Percentiles rank a stretch among this genome's conserved stretches.
Conservation (phyloP, 2,888 invertebrate genomes). For the Perithous albicinctus region DNA sequence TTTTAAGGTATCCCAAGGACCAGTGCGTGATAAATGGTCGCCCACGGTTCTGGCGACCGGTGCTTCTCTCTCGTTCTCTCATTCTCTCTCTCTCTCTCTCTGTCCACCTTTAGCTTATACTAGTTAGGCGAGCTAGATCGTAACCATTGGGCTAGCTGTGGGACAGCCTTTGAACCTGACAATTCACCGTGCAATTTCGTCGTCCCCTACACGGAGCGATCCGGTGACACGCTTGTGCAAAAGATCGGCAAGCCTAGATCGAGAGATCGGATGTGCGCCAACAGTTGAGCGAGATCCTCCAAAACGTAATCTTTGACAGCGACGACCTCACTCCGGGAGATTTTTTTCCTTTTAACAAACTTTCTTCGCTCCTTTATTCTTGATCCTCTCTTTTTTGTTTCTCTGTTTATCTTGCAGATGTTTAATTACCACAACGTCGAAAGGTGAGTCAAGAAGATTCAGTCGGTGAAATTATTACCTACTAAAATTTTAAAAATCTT, state of each 20-base stretch:
- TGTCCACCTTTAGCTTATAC: slow-evolving; percentile 34
- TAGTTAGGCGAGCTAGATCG: slow-evolving; percentile 9
- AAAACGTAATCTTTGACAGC: slow-evolving; percentile 55
- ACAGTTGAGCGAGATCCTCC: slow-evolving; percentile 32
- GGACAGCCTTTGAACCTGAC: slow-evolving; percentile 31
- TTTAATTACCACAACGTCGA: slow-evolving; percentile 18
- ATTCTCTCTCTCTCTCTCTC: no score
- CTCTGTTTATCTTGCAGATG: slow-evolving; percentile 14
- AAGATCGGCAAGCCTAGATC: slow-evolving; percentile 53
- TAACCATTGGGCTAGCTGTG: neutral
- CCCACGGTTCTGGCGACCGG: slow-evolving; percentile 73
- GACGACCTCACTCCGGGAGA: slow-evolving; percentile 61
- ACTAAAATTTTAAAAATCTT: neutral
- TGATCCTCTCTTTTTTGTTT: neutral
- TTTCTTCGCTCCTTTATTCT: slow-evolving; percentile 38
- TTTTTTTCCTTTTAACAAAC: slow-evolving; percentile 49
- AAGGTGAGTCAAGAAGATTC: slow-evolving; percentile 4
- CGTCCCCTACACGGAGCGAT: slow-evolving; percentile 32
- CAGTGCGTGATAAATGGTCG: slow-evolving; percentile 82
- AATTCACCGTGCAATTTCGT: slow-evolving; percentile 29
- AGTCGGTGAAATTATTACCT: neutral
- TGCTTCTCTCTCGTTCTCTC: no score
- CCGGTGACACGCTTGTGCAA: slow-evolving; percentile 59
- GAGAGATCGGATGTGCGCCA: slow-evolving; percentile 45
- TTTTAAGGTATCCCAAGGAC: slow-evolving; percentile 81